These are phyloP conservation scores for Malurus elegans DNA, from an alignment of 2,113 vertebrate species.

Conservation along the genomic window DNA sequence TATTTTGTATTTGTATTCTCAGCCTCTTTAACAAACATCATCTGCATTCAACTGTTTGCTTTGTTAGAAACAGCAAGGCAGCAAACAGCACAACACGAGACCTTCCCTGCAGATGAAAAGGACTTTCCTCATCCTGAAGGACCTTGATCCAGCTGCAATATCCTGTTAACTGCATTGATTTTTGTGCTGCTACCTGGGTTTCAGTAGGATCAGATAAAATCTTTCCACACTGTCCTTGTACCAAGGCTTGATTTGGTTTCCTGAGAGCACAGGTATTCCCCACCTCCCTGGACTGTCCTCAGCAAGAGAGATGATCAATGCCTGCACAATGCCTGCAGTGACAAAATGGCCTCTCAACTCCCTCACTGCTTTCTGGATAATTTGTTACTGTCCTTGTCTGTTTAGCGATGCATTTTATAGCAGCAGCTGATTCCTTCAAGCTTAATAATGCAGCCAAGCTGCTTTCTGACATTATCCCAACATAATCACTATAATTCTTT, in stretches of 20 bases:
- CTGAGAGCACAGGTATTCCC: background rate
- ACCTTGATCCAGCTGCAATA: background rate
- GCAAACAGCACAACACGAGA: fast-evolving
- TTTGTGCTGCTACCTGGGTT: background rate
- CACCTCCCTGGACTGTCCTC: background rate
- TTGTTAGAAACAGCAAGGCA: background rate
- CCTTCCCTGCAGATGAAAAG: background rate
- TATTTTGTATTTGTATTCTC: background rate
- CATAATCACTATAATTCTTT: slow-evolving; percentile 46
- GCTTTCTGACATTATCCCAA: slow-evolving; percentile 41
- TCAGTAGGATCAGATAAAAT: background rate
- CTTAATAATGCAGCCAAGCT: slow-evolving; percentile 31
- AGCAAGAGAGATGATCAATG: background rate
- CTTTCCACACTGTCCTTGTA: background rate
- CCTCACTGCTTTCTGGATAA: background rate
- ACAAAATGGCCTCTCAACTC: background rate
- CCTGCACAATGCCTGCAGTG: background rate
- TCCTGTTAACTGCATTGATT: background rate
- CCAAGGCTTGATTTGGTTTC: background rate
- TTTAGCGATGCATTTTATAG: background rate
- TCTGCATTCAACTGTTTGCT: background rate
- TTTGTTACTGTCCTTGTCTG: slow-evolving; percentile 22
- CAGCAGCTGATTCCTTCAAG: slow-evolving; percentile 6
- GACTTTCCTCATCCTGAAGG: background rate
- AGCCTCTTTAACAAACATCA: background rate